A percentile compares a stretch with the other conserved stretches of the same genome.
Evolutionary conservation across 1,140 invertebrate species (phyloP).

Genomic region (Adoxophyes honmai): DNA sequence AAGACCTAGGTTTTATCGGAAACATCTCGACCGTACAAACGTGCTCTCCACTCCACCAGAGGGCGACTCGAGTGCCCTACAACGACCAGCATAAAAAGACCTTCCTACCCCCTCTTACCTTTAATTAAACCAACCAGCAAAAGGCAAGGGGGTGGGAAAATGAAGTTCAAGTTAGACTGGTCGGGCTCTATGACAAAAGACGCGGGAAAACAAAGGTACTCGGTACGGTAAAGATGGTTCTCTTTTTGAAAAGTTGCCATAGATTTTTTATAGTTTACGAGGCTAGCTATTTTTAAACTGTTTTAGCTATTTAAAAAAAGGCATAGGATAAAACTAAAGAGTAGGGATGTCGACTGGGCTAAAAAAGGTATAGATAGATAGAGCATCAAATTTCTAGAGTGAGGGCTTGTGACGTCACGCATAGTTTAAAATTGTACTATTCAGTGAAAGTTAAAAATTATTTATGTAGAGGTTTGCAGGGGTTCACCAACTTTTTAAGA

Average conservation of each 20-base stretch:
- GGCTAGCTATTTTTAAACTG: not conserved
- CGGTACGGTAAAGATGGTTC: conserved; percentile 30
- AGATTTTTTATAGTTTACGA: conserved; percentile 30
- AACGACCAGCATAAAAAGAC: conserved; percentile 20
- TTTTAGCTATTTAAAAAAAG: no score
- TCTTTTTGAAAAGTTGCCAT: conserved; percentile 32
- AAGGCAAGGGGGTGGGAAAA: conserved; percentile 16
- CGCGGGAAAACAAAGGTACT: conserved; percentile 33
- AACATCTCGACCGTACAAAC: conserved; percentile 40
- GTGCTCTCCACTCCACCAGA: conserved; percentile 29
- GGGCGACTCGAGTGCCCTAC: conserved; percentile 29
- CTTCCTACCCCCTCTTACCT: conserved; percentile 14
- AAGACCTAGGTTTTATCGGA: conserved; percentile 39
- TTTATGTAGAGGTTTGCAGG: no score
- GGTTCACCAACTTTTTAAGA: no score
- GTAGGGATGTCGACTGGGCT: no score
- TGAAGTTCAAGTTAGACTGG: conserved; percentile 26
- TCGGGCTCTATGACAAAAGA: conserved; percentile 34
- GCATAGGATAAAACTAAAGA: no score
- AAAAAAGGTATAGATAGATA: no score
- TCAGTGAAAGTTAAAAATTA: no score
- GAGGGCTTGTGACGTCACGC: no score
- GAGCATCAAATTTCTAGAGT: no score
- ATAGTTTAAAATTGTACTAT: no score
- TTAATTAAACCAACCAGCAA: conserved; percentile 19